These are phyloP conservation scores for Sinonovacula constricta DNA, from an alignment of 1,140 invertebrate genomes.

Conservation along the genomic window DNA sequence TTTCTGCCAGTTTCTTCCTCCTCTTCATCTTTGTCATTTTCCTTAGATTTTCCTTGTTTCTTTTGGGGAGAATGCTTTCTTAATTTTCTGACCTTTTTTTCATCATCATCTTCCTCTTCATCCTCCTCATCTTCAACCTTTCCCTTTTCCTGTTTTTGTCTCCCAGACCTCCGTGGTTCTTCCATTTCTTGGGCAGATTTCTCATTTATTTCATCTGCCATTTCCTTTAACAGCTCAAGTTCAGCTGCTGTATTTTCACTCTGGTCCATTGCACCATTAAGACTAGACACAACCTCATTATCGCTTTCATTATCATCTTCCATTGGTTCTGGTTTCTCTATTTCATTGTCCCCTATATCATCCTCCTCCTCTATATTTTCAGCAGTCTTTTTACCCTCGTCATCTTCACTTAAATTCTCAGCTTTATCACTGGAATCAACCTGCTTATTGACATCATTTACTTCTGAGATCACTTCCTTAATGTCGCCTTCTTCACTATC, in stretches of 20 bases:
- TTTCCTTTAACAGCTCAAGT: slow-evolving; percentile 69
- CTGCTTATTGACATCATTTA: slow-evolving; percentile 4
- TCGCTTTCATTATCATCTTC: slow-evolving; percentile 23
- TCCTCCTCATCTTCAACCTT: too few species aligned
- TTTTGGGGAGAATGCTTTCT: background rate
- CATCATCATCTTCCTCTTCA: background rate
- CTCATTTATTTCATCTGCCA: slow-evolving; percentile 74
- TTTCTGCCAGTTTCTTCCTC: slow-evolving; percentile 45
- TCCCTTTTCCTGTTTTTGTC: slow-evolving; percentile 12
- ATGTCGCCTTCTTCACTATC: background rate
- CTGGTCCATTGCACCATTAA: slow-evolving; percentile 26
- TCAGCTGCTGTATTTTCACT: slow-evolving; percentile 66
- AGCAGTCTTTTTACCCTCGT: slow-evolving; percentile 5
- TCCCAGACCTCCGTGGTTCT: slow-evolving; percentile 26
- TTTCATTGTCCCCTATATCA: slow-evolving; percentile 3
- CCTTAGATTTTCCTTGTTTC: background rate
- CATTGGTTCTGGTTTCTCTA: background rate
- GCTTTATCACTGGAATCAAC: background rate
- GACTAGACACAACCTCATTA: background rate
- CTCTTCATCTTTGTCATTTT: slow-evolving; percentile 35
- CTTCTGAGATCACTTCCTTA: background rate
- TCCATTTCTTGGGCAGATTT: slow-evolving; percentile 52
- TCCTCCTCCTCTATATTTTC: slow-evolving; percentile 30
- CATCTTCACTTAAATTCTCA: background rate
- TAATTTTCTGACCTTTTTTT: background rate